A percentile compares a stretch with the other conserved stretches of the same genome.
These are phyloP conservation scores for Brachypteracias leptosomus DNA, from an alignment of 2,113 vertebrate species.

Conservation along the genomic window DNA sequence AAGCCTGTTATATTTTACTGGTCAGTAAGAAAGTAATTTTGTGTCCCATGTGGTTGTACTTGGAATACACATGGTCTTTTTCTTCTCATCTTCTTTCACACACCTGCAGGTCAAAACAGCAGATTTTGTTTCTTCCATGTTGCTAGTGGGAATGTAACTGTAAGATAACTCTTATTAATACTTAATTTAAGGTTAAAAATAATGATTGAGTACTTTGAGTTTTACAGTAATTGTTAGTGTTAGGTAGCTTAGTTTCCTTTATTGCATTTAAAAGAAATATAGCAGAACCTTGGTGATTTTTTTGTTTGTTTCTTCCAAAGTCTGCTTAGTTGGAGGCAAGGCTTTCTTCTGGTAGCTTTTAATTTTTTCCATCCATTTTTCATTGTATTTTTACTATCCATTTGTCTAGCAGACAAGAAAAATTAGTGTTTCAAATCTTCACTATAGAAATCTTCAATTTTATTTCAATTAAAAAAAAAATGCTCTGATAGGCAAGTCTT, in stretches of 20 bases:
- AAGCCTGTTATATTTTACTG: neutral
- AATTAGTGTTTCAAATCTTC: neutral
- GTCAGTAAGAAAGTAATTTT: neutral
- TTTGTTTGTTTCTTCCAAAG: neutral
- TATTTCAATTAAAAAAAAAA: neutral
- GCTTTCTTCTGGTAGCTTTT: neutral
- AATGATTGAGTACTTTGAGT: neutral
- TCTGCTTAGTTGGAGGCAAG: neutral
- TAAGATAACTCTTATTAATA: neutral
- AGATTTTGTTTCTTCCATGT: neutral
- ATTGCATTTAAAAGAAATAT: neutral
- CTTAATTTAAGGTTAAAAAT: neutral
- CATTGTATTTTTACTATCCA: neutral
- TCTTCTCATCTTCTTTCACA: neutral
- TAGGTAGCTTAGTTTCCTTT: neutral
- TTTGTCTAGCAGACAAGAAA: neutral
- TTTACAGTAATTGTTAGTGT: neutral
- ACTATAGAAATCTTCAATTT: neutral
- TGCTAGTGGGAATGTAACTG: neutral
- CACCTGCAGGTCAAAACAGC: neutral
- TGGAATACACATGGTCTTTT: neutral
- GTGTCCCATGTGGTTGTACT: neutral
- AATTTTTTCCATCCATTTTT: neutral
- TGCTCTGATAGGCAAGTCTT: neutral
- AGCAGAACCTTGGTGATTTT: neutral